Percentiles rank a stretch among this genome's conserved stretches.
phyloP scores from a whole-genome alignment of 2,797 vertebrate genomes.

The Pseudochaenichthys georgianus region DNA sequence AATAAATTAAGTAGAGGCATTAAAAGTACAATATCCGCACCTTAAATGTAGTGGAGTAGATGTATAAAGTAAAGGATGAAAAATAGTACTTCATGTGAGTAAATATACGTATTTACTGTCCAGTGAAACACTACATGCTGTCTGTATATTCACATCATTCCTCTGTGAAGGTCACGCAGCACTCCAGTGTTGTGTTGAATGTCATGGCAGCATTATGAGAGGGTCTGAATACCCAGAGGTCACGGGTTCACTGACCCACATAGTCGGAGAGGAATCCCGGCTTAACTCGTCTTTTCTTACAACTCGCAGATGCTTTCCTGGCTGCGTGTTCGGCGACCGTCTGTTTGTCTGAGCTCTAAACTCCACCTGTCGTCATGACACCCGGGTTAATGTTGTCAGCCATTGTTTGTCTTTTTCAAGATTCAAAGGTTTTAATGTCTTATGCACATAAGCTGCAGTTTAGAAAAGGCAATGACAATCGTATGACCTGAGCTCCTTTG shows the following conservation, averaged over 20 bases:
- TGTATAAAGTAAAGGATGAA: too few relatives aligned
- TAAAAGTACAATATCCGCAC: too few relatives aligned
- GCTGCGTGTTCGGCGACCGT: neutral
- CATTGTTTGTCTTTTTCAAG: too few relatives aligned
- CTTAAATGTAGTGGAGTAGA: too few relatives aligned
- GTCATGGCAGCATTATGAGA: conserved; percentile 17
- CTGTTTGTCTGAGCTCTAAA: neutral
- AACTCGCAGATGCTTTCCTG: neutral
- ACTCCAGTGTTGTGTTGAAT: conserved; percentile 25
- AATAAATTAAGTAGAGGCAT: too few relatives aligned
- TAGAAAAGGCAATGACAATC: too few relatives aligned
- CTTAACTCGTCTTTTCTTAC: conserved; percentile 50
- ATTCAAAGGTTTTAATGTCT: too few relatives aligned
- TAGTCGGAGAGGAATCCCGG: conserved; percentile 51
- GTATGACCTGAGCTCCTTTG: too few relatives aligned
- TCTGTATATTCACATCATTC: neutral
- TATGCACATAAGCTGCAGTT: too few relatives aligned
- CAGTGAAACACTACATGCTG: neutral
- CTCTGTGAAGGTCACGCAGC: conserved; percentile 18
- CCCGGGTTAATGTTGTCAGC: too few relatives aligned
- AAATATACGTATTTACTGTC: neutral
- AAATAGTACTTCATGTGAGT: too few relatives aligned
- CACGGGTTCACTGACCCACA: conserved; percentile 60
- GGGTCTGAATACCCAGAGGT: conserved; percentile 23
- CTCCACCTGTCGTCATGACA: neutral